These are phyloP conservation scores for Eupithecia tripunctaria DNA, from an alignment of 2,888 invertebrate genomes.

Conservation along the genomic window DNA sequence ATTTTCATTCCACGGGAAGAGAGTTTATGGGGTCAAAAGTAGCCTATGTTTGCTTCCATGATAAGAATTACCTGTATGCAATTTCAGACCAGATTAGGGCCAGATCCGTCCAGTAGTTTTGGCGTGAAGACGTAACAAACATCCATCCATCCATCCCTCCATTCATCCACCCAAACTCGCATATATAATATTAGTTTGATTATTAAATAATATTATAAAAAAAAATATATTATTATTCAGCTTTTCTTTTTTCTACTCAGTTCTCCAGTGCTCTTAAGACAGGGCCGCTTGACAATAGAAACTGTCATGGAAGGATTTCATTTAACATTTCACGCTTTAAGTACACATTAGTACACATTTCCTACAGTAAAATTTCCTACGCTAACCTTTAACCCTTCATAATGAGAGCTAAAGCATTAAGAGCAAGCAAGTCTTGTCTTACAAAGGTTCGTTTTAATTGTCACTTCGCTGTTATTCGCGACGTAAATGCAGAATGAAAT, in stretches of 20 bases:
- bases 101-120: no score
- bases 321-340: slow-evolving; percentile 15
- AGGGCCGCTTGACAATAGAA: neutral
- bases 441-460: slow-evolving; percentile 48
- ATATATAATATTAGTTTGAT: no score
- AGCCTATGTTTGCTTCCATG: no score
- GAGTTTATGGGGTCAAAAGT: no score
- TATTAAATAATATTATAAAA: no score
- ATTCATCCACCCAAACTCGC: no score
- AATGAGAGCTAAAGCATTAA: slow-evolving; percentile 14
- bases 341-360: slow-evolving; percentile 19
- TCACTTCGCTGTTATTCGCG: slow-evolving; percentile 33
- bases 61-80: no score
- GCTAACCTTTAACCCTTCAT: slow-evolving; percentile 13
- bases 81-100: no score
- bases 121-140: no score
- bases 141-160: no score
- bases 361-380: slow-evolving; percentile 10
- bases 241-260: neutral
- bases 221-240: neutral
- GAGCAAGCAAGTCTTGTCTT: slow-evolving; percentile 31
- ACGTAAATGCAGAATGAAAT: slow-evolving; percentile 19
- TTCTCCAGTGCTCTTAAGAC: neutral
- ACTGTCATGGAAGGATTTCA: slow-evolving; percentile 14
- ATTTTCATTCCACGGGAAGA: no score